Evolutionary conservation across 2,113 vertebrate species (phyloP), one percentile per base, ranked within the genome.

Genomic region (Tragelaphus buxtoni): DNA sequence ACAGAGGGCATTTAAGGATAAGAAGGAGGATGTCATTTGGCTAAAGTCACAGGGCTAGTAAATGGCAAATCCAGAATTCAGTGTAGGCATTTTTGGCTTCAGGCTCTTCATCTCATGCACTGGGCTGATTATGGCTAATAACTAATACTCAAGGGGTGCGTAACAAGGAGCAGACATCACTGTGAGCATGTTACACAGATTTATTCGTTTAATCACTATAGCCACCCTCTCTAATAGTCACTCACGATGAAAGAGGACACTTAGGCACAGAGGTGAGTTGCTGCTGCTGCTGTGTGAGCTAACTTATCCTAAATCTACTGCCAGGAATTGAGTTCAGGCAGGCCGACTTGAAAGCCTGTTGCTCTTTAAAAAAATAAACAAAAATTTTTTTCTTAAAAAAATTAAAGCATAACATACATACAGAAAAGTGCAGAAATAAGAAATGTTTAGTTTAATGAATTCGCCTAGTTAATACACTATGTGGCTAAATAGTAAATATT

Each of bases 1-100:
- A 32, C n/a, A 2, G 42, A 97, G 94, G 61, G 83, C 80, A 65
- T 95, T 88, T 91, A 72, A 95, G 96, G 97, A 86, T 85, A 95
- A 87, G 76, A 92, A 74, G 56, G 65, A 91, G 72, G 80, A 24
- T 55, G 28, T 61, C 63, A 26, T 56, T 92, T 92, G 91, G 81
- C 51, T 60, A 84, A 90, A 94, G 94, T 72, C 60, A 51, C 81
- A 88, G 45, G 94, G 65, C 90, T 76, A 72, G 65, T 81, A 82
- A 92, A 91, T 92, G 69, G 76, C 60, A 88, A 96, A 88, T 92
- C 88, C 84, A 95, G 88, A 63, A 45, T 72, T 77, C 32, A 51
- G 53, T 24, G 28, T 55, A 79, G 88, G 77, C 55, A 26, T 53
- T 88, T 88, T 85, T 88, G 88, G 81, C 28, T 81, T 58, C 32